Conservation (phyloP, 2,113 vertebrate genomes). For the Bubo blakistoni region DNA sequence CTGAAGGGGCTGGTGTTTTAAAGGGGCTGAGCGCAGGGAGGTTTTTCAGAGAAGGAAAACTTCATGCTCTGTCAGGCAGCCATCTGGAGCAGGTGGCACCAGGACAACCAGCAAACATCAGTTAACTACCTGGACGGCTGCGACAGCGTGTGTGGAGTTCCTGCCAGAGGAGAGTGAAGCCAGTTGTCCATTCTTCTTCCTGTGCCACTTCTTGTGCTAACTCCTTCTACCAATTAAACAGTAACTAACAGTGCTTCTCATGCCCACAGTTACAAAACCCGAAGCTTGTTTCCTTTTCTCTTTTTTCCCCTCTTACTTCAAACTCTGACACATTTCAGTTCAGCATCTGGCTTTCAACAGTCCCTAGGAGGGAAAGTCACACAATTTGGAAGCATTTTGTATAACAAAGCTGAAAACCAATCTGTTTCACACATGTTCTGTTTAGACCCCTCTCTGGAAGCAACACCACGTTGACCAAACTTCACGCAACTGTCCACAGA, state of each 20-base stretch:
- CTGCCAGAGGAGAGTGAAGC: not conserved
- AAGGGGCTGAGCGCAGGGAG: not conserved
- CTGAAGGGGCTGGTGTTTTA: not conserved
- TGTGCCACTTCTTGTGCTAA: not conserved
- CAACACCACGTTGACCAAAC: not conserved
- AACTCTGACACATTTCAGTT: constrained; percentile 22
- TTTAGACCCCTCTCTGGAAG: constrained; percentile 14
- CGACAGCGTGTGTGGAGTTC: not conserved
- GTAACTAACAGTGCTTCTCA: not conserved
- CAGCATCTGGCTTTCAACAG: constrained; percentile 39
- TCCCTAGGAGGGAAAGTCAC: constrained; percentile 14
- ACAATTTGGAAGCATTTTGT: not conserved
- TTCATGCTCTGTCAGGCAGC: not conserved
- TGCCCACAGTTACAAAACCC: not conserved
- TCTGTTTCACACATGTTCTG: not conserved
- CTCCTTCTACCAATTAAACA: not conserved
- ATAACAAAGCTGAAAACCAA: not conserved
- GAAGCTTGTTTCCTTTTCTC: not conserved
- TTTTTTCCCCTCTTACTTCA: not conserved
- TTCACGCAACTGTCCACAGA: not conserved
- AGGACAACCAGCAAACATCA: not conserved
- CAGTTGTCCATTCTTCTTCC: not conserved
- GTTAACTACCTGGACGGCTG: not conserved
- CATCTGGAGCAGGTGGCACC: not conserved
- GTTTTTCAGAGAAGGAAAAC: not conserved